Evolutionary conservation across 2,888 invertebrate species (phyloP).

Genomic region (Siphlonurus alternatus): DNA sequence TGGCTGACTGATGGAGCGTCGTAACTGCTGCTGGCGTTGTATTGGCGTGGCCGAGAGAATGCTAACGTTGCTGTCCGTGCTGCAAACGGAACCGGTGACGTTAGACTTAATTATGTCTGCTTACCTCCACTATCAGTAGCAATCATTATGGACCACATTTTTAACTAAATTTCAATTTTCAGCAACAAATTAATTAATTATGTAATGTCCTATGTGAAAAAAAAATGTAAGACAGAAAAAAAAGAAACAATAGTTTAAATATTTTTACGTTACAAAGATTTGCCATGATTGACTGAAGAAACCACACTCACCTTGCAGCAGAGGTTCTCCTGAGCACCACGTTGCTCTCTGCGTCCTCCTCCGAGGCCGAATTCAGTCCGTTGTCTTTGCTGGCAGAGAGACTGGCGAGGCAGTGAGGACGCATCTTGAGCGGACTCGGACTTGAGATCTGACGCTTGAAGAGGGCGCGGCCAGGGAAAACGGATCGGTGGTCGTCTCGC

Average conservation of each 20-base stretch:
- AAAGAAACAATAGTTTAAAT: no score
- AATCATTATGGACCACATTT: no score
- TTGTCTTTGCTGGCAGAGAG: neutral
- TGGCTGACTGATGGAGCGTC: slow-evolving; percentile 53
- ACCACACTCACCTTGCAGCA: neutral
- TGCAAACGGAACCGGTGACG: neutral
- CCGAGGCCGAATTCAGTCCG: neutral
- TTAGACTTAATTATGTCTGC: neutral
- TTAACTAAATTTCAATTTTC: no score
- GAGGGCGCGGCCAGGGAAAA: neutral
- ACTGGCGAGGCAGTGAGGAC: slow-evolving; percentile 5
- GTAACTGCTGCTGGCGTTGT: slow-evolving; percentile 19
- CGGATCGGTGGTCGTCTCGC: neutral
- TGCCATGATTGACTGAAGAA: no score
- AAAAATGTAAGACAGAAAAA: no score
- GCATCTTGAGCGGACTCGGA: slow-evolving; percentile 15
- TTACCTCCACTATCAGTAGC: no score
- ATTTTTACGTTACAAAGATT: no score
- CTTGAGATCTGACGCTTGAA: slow-evolving; percentile 9
- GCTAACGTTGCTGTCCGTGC: slow-evolving; percentile 2
- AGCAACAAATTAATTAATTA: no score
- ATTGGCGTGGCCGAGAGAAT: neutral
- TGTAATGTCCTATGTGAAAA: no score
- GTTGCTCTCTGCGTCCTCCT: neutral
- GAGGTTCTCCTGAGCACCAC: neutral